These are phyloP conservation scores for Catharus bicknelli DNA, from an alignment of 2,113 vertebrate species.

Conservation along the genomic window DNA sequence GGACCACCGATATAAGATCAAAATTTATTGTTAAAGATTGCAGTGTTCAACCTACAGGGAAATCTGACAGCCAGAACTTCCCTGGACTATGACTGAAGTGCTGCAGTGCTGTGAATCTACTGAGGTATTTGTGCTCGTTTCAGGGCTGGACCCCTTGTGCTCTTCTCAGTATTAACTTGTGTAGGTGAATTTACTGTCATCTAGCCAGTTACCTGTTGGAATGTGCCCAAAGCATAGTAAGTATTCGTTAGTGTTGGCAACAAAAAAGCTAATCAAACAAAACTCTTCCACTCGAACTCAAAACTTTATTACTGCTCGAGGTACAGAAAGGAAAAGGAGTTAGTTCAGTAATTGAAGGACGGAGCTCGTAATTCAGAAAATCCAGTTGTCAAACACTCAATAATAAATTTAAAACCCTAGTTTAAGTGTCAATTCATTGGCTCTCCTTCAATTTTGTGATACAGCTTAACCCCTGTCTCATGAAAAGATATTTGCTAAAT, in stretches of 20 bases:
- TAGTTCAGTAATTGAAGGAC: not conserved
- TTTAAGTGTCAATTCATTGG: not conserved
- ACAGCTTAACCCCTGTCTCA: not conserved
- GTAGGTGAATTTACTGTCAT: not conserved
- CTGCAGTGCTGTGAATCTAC: not conserved
- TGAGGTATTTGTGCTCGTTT: not conserved
- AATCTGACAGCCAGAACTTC: not conserved
- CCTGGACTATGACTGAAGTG: not conserved
- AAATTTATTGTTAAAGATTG: not conserved
- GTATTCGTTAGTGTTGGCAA: not conserved
- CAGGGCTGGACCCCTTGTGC: not conserved
- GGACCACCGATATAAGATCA: not conserved
- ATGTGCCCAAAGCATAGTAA: not conserved
- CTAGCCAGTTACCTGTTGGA: not conserved
- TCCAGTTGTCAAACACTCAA: constrained; percentile 8
- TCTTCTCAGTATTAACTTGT: not conserved
- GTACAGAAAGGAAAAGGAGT: not conserved
- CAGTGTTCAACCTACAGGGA: not conserved
- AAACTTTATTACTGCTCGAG: not conserved
- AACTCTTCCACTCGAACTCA: not conserved
- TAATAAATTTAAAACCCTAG: not conserved
- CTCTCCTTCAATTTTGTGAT: not conserved
- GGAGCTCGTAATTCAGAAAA: not conserved
- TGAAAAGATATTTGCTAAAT: not conserved
- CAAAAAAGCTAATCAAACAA: not conserved